Conservation (phyloP, 2,888 invertebrate species). For the Vesta saturnalis region DNA sequence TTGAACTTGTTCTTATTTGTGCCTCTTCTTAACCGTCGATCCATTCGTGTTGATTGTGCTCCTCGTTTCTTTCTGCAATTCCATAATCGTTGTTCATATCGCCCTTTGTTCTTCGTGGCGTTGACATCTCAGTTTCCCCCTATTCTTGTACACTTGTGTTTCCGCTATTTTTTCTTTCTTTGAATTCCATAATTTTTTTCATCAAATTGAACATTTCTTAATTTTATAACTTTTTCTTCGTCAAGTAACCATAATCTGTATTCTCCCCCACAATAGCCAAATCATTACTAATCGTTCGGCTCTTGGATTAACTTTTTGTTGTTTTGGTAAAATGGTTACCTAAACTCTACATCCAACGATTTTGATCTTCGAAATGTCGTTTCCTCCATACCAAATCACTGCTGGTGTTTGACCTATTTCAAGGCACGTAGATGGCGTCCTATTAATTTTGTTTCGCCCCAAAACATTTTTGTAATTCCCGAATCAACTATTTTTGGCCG, state of each 20-base stretch:
- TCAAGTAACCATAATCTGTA: constrained; percentile 44
- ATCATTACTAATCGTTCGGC: constrained; percentile 40
- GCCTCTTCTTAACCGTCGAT: no score
- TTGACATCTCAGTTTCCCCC: no score
- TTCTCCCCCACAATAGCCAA: constrained; percentile 43
- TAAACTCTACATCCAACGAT: constrained; percentile 44
- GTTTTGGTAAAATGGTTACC: constrained; percentile 12
- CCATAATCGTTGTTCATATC: no score
- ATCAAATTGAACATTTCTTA: no score
- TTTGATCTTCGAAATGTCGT: constrained; percentile 31
- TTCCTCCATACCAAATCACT: constrained; percentile 38
- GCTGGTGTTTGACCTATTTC: constrained; percentile 31
- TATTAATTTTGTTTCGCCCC: not conserved
- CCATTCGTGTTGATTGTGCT: no score
- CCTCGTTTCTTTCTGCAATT: no score
- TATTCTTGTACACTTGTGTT: no score
- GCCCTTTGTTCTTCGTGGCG: no score
- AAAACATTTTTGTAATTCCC: not conserved
- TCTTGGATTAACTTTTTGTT: constrained; percentile 40
- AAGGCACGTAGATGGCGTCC: not conserved
- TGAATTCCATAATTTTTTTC: no score
- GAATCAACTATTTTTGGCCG: constrained; percentile 17
- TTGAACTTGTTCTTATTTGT: no score
- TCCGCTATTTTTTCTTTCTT: no score
- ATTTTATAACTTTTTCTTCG: no score